These are phyloP conservation scores for Apodemus agrarius DNA, from an alignment of 2,797 vertebrate genomes.

Conservation along the genomic window DNA sequence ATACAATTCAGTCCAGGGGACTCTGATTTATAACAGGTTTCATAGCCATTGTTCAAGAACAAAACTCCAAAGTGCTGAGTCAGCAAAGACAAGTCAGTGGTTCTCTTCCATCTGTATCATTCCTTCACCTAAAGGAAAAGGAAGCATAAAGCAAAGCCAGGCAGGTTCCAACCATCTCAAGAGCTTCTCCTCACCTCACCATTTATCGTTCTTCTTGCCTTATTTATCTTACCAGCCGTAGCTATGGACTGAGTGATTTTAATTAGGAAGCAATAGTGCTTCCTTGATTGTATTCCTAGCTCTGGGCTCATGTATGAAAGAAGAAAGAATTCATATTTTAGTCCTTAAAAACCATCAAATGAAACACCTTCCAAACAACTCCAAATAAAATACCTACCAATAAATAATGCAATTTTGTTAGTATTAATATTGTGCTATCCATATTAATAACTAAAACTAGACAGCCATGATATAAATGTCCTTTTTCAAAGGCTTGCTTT, in stretches of 20 bases:
- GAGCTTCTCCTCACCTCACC: background rate
- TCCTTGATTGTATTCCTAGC: background rate
- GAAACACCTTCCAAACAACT: background rate
- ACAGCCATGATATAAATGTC: background rate
- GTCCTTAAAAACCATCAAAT: background rate
- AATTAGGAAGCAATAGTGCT: background rate
- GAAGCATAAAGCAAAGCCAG: background rate
- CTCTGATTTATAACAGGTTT: background rate
- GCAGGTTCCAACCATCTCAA: background rate
- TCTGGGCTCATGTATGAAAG: background rate
- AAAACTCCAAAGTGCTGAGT: background rate
- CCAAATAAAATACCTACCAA: background rate
- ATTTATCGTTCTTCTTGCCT: too few relatives aligned
- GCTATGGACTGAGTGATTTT: background rate
- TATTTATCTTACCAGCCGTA: background rate
- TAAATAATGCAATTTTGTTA: background rate
- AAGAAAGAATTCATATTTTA: background rate
- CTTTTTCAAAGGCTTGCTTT: background rate
- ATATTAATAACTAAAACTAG: background rate
- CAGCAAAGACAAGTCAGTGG: background rate
- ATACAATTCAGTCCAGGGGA: too few relatives aligned
- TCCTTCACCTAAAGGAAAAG: background rate
- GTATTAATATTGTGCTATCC: background rate
- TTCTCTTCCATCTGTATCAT: background rate
- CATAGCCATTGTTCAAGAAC: background rate